phyloP scores from a whole-genome alignment of 2,888 invertebrate genomes.

The Cabera pusaria region DNA sequence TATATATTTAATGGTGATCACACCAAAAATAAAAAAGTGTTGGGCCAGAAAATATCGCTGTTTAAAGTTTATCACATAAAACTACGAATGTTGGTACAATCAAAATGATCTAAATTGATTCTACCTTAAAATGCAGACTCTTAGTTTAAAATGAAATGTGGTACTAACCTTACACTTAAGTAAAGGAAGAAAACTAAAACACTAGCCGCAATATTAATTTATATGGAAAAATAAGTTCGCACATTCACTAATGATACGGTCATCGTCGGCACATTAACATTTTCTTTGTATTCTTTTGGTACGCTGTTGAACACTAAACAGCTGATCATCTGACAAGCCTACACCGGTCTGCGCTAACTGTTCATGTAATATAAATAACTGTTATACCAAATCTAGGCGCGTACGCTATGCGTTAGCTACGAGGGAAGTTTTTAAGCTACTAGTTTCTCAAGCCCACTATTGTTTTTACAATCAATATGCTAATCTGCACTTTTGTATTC shows the following conservation, averaged over 20 bases:
- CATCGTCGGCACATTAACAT: slow-evolving; percentile 5
- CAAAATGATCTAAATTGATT: too few species aligned
- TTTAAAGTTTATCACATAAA: too few species aligned
- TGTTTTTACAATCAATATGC: slow-evolving; percentile 36
- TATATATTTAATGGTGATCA: too few species aligned
- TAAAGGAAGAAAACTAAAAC: too few species aligned
- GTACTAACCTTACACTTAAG: too few species aligned
- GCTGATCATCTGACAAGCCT: slow-evolving; percentile 43
- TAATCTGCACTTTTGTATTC: slow-evolving; percentile 26
- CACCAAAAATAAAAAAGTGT: too few species aligned
- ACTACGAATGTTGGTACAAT: too few species aligned
- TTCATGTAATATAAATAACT: slow-evolving; percentile 37
- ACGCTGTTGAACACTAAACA: too few species aligned
- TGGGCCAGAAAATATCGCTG: too few species aligned
- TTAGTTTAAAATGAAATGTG: too few species aligned
- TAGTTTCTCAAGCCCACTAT: slow-evolving; percentile 27
- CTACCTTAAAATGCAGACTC: too few species aligned
- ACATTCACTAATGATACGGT: slow-evolving; percentile 2
- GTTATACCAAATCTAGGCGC: slow-evolving; percentile 34
- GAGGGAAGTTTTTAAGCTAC: slow-evolving; percentile 6
- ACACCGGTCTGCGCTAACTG: slow-evolving; percentile 41
- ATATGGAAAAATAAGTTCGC: slow-evolving; percentile 8
- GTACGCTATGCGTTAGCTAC: slow-evolving; percentile 18
- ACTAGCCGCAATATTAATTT: not conserved
- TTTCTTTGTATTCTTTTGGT: slow-evolving; percentile 16